phyloP scores from a whole-genome alignment of 2,113 vertebrate species.

The Lipotes vexillifer region DNA sequence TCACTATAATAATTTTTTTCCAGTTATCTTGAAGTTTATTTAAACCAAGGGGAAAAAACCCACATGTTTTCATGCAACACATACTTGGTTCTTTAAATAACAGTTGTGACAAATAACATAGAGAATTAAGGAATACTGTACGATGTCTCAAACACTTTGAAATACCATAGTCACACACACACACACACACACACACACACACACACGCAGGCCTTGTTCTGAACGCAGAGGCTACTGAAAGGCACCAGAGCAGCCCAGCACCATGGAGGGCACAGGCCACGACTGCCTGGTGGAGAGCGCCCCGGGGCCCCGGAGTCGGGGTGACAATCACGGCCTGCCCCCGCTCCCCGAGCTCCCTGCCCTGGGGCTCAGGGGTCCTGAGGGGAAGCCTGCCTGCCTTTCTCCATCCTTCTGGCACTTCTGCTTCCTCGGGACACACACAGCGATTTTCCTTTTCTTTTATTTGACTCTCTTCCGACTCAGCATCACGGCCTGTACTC shows the following conservation, averaged over 20 bases:
- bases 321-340: too few relatives aligned
- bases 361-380: not conserved
- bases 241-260: too few relatives aligned
- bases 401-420: not conserved
- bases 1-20: not conserved
- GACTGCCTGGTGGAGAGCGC: not conserved
- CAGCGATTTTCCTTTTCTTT: not conserved
- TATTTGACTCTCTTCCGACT: not conserved
- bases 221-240: not conserved
- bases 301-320: not conserved
- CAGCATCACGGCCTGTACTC: not conserved
- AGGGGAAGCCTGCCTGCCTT: not conserved
- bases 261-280: not conserved
- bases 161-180: conserved; percentile 82
- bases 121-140: conserved; percentile 67
- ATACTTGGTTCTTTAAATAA: conserved; percentile 67
- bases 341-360: not conserved
- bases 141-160: conserved; percentile 75
- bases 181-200: not conserved
- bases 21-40: conserved; percentile 78
- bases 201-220: not conserved
- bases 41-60: conserved; percentile 70
- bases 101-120: conserved; percentile 70
- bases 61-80: conserved; percentile 78
- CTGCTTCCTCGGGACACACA: not conserved